A percentile compares a stretch with the other conserved stretches of the same genome.
Conservation (phyloP, 2,797 vertebrate species). For the Lutjanus argentimaculatus region DNA sequence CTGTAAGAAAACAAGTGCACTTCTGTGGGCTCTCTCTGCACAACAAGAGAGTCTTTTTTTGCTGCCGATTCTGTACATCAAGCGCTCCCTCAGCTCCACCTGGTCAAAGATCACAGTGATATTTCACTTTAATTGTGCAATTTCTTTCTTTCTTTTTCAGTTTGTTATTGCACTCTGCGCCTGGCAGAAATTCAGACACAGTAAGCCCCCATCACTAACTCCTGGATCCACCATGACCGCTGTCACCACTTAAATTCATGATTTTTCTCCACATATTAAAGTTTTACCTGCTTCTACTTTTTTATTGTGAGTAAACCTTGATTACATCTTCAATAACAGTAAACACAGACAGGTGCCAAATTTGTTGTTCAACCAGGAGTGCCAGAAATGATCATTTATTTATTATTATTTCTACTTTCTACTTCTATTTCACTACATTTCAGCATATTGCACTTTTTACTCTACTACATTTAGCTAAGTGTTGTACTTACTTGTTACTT, state of each 20-base stretch:
- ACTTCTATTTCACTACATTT: no score
- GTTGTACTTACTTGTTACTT: neutral
- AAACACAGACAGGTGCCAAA: neutral
- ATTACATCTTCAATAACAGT: neutral
- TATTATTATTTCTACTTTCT: no score
- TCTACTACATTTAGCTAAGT: no score
- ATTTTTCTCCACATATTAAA: neutral
- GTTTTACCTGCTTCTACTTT: neutral
- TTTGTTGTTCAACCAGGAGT: no score
- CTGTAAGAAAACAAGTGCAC: slow-evolving; percentile 56
- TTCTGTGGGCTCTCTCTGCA: slow-evolving; percentile 26
- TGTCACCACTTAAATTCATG: neutral
- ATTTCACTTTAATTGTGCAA: slow-evolving; percentile 60
- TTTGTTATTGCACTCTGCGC: slow-evolving; percentile 7
- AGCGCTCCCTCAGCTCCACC: slow-evolving; percentile 37
- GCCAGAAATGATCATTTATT: neutral
- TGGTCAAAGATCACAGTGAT: slow-evolving; percentile 49
- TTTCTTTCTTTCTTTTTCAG: neutral
- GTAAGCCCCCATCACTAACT: slow-evolving; percentile 1
- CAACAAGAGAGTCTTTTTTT: slow-evolving; percentile 43
- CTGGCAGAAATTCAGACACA: slow-evolving; percentile 30
- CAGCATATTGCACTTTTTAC: no score
- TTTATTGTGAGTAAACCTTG: neutral
- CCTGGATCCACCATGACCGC: slow-evolving; percentile 8
- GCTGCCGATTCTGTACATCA: slow-evolving; percentile 26